A percentile compares a stretch with the other conserved stretches of the same genome.
Conservation (phyloP, 2,797 vertebrate species). For the Myripristis jacobus region DNA sequence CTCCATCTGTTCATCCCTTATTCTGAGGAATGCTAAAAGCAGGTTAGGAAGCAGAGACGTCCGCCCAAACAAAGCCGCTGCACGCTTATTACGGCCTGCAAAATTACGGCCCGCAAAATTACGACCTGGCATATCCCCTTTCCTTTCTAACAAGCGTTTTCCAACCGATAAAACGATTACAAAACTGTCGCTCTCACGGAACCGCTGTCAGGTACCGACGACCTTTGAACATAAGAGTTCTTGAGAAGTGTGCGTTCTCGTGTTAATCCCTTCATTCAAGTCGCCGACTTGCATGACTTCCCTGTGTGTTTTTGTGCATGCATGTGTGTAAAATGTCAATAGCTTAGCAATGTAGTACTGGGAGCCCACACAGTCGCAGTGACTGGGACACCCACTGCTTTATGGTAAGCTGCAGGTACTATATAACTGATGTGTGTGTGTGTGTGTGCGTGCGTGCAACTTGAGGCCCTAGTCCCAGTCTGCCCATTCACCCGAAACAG, state of each 20-base stretch:
- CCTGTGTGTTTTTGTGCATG: constrained; percentile 60
- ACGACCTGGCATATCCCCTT: constrained; percentile 29
- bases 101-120: too few relatives aligned
- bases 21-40: constrained; percentile 49
- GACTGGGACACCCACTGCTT: constrained; percentile 58
- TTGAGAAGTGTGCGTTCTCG: constrained; percentile 16
- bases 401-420: background rate
- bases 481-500: constrained; percentile 68
- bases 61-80: constrained; percentile 28
- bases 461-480: constrained; percentile 65
- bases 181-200: background rate
- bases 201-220: background rate
- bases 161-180: constrained; percentile 27
- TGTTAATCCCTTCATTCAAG: constrained; percentile 21
- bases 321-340: constrained; percentile 53
- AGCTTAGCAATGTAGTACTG: constrained; percentile 25
- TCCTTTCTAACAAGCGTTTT: constrained; percentile 27
- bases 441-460: constrained; percentile 55
- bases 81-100: constrained; percentile 31
- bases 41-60: constrained; percentile 35
- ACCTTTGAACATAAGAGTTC: background rate
- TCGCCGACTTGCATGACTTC: constrained; percentile 38
- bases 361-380: constrained; percentile 55
- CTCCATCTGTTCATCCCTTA: constrained; percentile 1
- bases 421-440: constrained; percentile 14